Conservation (phyloP, 2,113 vertebrate species). For the Peucedramus taeniatus region DNA sequence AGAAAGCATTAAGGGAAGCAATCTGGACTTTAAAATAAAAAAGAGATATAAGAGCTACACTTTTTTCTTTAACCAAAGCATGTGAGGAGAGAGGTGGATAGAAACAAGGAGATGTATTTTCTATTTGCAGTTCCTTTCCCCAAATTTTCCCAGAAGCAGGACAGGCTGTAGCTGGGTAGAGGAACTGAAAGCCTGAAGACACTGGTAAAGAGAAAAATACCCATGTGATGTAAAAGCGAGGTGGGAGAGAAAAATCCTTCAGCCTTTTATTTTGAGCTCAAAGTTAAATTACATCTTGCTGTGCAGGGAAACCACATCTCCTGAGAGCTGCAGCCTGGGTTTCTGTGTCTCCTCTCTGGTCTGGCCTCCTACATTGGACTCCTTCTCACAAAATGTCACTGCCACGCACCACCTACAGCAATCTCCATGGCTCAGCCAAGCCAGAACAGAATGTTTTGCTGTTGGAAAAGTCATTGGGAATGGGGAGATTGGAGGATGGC, state of each 20-base stretch:
- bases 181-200: constrained; percentile 20
- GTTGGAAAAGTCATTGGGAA: neutral
- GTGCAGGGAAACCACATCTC: fast-evolving
- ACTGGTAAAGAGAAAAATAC: constrained; percentile 25
- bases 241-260: neutral
- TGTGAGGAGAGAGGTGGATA: neutral
- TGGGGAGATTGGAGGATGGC: neutral
- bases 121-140: constrained; percentile 41
- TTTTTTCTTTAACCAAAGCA: constrained; percentile 9
- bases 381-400: neutral
- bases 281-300: neutral
- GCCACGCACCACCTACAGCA: neutral
- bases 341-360: neutral
- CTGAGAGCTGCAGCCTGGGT: neutral
- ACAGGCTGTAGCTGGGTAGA: constrained; percentile 24
- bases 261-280: constrained; percentile 2
- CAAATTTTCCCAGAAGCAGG: constrained; percentile 43
- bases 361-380: neutral
- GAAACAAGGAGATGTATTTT: constrained; percentile 35
- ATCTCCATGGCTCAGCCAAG: neutral
- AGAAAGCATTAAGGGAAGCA: constrained; percentile 54
- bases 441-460: neutral
- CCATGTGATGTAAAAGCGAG: neutral
- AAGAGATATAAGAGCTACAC: neutral
- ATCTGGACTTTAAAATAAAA: neutral